Evolutionary conservation across 2,797 vertebrate species (phyloP).

Genomic region (Uromys caudimaculatus): DNA sequence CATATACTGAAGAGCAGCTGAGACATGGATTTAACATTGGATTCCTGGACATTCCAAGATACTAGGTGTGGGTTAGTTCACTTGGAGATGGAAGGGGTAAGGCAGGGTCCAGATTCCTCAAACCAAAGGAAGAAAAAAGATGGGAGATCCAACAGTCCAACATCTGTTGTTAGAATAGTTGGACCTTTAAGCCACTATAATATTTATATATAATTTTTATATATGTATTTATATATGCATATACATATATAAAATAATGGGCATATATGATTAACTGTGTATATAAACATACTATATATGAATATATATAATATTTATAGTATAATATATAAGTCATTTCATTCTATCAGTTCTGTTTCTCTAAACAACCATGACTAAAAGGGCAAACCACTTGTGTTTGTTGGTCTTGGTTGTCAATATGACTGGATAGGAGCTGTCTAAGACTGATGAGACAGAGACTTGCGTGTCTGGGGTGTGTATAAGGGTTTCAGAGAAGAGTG

Average conservation of each 20-base stretch:
- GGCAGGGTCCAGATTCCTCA: not conserved
- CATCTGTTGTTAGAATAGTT: not conserved
- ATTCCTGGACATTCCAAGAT: not conserved
- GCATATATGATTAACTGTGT: no score
- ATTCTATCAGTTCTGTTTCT: not conserved
- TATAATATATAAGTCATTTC: not conserved
- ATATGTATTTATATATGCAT: not conserved
- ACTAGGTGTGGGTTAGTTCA: not conserved
- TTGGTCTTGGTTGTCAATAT: not conserved
- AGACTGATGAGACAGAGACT: not conserved
- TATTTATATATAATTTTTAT: not conserved
- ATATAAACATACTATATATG: no score
- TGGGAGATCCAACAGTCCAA: not conserved
- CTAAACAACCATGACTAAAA: not conserved
- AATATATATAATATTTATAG: not conserved
- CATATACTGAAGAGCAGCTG: not conserved
- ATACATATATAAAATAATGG: no score
- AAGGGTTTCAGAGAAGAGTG: not conserved
- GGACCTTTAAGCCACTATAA: not conserved
- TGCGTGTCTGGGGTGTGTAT: not conserved
- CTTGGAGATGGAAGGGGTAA: not conserved
- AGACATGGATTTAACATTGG: not conserved
- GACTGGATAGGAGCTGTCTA: not conserved
- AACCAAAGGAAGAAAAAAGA: not conserved
- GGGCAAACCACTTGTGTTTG: not conserved